Evolutionary conservation across 2,797 vertebrate species (phyloP).

Genomic region (Sebastes steindachneri): DNA sequence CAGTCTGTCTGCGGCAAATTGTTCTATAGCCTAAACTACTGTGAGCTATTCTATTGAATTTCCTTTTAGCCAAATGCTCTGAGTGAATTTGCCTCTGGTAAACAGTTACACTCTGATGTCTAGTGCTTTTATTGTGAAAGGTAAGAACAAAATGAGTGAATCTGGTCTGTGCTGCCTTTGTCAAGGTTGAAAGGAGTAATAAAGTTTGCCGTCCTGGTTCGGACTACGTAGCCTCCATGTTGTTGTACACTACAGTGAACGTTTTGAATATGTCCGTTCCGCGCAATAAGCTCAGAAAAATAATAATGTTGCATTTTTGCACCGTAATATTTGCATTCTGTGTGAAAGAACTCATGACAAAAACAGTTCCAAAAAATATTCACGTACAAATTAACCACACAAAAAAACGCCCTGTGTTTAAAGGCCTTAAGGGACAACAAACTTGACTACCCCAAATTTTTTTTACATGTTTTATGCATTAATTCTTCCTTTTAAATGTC

Average conservation of each 20-base stretch:
- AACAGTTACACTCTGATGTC: background rate
- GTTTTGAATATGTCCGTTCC: no score
- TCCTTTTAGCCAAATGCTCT: background rate
- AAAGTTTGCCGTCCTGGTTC: background rate
- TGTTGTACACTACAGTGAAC: no score
- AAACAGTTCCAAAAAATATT: background rate
- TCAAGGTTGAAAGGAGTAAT: background rate
- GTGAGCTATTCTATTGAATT: background rate
- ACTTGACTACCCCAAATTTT: background rate
- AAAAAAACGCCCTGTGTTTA: background rate
- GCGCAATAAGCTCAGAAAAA: background rate
- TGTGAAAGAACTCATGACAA: background rate
- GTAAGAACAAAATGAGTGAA: background rate
- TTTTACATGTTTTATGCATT: background rate
- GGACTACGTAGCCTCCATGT: no score
- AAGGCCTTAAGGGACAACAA: background rate
- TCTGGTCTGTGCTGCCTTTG: background rate
- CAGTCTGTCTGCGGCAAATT: background rate
- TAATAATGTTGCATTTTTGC: background rate
- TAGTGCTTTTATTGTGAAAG: background rate
- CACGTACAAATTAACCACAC: background rate
- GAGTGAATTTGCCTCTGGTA: background rate
- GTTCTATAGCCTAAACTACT: background rate
- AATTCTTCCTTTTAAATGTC: background rate
- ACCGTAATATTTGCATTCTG: background rate